A percentile compares a stretch with the other conserved stretches of the same genome.
Conservation (phyloP, 2,888 invertebrate genomes). For the Cephus sareptanus region DNA sequence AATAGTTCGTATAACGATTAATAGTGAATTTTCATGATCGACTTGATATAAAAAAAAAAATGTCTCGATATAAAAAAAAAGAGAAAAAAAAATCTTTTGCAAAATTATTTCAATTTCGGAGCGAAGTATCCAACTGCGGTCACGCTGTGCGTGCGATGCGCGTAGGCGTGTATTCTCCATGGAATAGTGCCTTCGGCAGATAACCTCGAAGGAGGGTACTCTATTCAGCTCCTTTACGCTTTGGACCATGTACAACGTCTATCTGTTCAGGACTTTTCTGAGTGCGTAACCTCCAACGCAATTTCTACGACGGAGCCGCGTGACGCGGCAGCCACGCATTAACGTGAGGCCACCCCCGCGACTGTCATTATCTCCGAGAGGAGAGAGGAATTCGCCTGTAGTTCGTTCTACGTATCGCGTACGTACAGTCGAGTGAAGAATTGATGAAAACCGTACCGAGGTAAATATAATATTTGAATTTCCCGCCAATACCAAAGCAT, state of each 20-base stretch:
- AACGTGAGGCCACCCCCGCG: slow-evolving; percentile 43
- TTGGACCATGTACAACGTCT: background rate
- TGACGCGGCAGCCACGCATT: slow-evolving; percentile 36
- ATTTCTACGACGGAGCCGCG: slow-evolving; percentile 9
- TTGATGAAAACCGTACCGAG: background rate
- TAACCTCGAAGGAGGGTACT: background rate
- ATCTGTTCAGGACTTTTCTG: background rate
- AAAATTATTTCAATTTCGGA: background rate
- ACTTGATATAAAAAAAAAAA: background rate
- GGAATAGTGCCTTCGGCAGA: background rate
- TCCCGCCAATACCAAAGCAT: background rate
- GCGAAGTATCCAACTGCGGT: background rate
- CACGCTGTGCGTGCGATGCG: background rate
- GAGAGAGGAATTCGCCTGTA: background rate
- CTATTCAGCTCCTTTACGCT: background rate
- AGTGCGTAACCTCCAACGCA: slow-evolving; percentile 28
- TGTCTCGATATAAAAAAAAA: background rate
- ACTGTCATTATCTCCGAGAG: slow-evolving; percentile 46
- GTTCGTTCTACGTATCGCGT: background rate
- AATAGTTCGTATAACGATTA: too few species aligned
- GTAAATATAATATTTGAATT: background rate
- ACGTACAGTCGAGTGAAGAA: background rate
- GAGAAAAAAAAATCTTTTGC: background rate
- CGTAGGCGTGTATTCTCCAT: background rate
- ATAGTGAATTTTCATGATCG: too few species aligned